Evolutionary conservation across 2,797 vertebrate species (phyloP), one percentile per base, ranked within the genome.

Genomic region (Sebastiscus albofasciatus): DNA sequence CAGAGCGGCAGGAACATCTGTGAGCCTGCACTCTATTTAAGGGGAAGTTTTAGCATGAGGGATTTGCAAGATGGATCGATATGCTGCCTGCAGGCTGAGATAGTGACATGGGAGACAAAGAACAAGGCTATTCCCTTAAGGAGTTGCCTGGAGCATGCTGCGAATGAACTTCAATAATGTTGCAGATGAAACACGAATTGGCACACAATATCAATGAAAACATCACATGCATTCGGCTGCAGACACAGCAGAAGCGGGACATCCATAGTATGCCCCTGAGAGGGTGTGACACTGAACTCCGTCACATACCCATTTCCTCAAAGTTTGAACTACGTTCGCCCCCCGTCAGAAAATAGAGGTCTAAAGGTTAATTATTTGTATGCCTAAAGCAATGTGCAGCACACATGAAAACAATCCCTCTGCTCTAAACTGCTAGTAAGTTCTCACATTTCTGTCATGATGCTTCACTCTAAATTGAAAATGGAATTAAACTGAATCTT

Each of bases 1-100:
- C 42, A 46, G 42, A 64, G 64, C 18, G 6, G 46, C 46, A 71
- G 77, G 22, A 86, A 74, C 74, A 84, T 86, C 86, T 85, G 71
- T 54, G 75, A 65, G 49, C 49, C 42, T 61, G 14, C 42, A 24
- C 59, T 85, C 75, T 80, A 49, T 84, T 74, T 61, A 74, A 84
- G 60, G 42, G 80, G 34, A 85, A 72, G 82, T 80, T 78, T 87
- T 60, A 77, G 52, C 61, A 67, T 42, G 33, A 72, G 75, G 81
- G 79, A 89, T 89, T 88, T 80, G 74, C 42, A 39, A 80, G 77
- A 79, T 33, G 62, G 86, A 92, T 92, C 83, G 61, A 91, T 93
- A 86, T 81, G 67, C 79, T 49, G 66, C 81, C 73, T 76, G 72
- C 83, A 77, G 79, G 82, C 85, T 72, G 78, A 72, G 75, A 71